A percentile compares a stretch with the other conserved stretches of the same genome.
Evolutionary conservation across 2,797 vertebrate genomes (phyloP).

Genomic region (Cryptoprocta ferox): DNA sequence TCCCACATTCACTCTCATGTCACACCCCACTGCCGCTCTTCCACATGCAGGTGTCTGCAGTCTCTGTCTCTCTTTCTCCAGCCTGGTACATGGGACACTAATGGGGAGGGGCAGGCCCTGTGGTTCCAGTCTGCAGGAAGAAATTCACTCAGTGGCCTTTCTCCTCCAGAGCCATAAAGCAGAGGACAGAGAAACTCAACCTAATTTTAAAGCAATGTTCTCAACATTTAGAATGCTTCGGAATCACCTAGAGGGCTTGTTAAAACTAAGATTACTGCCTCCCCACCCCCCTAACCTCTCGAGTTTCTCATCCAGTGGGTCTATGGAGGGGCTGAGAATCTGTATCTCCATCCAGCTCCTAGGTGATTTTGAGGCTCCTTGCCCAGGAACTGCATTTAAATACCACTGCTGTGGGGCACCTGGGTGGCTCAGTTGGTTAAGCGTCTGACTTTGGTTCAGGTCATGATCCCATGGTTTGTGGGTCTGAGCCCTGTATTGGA

Average conservation of each 20-base stretch:
- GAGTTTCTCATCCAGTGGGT: background rate
- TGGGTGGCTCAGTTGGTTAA: no score
- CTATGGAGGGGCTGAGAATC: background rate
- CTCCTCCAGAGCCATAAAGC: background rate
- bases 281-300: background rate
- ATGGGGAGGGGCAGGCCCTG: background rate
- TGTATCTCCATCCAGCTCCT: background rate
- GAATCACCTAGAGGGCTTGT: background rate
- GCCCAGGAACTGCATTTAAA: background rate
- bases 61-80: background rate
- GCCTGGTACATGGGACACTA: no score
- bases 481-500: no score
- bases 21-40: background rate
- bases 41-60: background rate
- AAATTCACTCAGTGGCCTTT: background rate
- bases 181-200: background rate
- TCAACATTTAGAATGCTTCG: background rate
- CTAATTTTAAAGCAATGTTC: constrained; percentile 8
- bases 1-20: background rate
- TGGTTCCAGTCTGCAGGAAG: background rate
- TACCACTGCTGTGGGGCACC: background rate
- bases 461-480: no score
- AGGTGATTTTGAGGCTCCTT: background rate
- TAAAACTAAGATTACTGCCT: background rate
- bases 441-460: no score